Percentiles rank a stretch among this genome's conserved stretches.
phyloP scores from a whole-genome alignment of 2,888 invertebrate species.

The Monochamus alternatus region DNA sequence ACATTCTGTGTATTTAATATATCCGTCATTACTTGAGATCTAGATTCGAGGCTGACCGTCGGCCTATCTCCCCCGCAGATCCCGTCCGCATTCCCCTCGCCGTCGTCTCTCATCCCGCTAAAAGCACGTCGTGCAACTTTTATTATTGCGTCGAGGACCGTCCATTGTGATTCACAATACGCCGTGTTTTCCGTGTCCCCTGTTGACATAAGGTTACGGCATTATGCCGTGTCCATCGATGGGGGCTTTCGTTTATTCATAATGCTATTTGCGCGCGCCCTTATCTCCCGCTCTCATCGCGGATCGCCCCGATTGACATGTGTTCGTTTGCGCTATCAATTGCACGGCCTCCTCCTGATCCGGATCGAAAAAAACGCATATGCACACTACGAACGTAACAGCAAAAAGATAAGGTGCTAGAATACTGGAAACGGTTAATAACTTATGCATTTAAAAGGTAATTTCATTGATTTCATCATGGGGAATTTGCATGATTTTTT shows the following conservation, averaged over 20 bases:
- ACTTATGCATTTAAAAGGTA: too few species aligned
- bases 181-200: conserved; percentile 62
- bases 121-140: conserved; percentile 65
- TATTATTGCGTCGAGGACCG: conserved; percentile 62
- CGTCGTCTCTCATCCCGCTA: conserved; percentile 53
- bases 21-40: too few species aligned
- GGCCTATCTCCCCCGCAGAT: background rate
- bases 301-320: conserved; percentile 30
- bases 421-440: too few species aligned
- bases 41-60: background rate
- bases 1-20: too few species aligned
- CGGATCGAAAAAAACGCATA: background rate
- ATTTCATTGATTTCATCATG: too few species aligned
- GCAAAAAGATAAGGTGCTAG: too few species aligned
- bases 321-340: conserved; percentile 29
- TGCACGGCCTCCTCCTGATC: background rate
- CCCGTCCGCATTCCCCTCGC: conserved; percentile 5
- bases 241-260: conserved; percentile 48
- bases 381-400: background rate
- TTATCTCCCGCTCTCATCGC: conserved; percentile 27
- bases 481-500: too few species aligned
- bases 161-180: conserved; percentile 63
- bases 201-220: conserved; percentile 66
- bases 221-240: conserved; percentile 58
- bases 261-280: conserved; percentile 37